These are phyloP conservation scores for Chrysemys picta DNA, from an alignment of 2,113 vertebrate genomes.

Conservation along the genomic window DNA sequence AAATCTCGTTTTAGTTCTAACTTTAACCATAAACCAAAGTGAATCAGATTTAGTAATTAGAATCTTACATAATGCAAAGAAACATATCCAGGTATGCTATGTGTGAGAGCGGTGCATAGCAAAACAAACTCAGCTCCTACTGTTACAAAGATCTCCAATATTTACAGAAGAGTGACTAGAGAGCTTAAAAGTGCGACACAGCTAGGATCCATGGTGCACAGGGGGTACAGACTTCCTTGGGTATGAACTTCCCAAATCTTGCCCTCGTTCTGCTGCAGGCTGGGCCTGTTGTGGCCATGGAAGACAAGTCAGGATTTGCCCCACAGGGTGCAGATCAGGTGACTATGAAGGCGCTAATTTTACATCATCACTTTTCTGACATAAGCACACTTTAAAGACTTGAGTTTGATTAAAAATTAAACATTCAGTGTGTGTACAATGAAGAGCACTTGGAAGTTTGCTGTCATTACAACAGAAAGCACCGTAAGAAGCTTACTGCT, in stretches of 20 bases:
- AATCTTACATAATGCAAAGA: neutral
- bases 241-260: neutral
- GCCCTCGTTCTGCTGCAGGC: neutral
- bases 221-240: neutral
- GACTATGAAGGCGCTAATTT: neutral
- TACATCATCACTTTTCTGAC: neutral
- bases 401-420: neutral
- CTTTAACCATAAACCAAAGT: neutral
- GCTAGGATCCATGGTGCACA: neutral
- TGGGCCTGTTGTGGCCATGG: neutral
- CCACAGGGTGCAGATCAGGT: neutral
- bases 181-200: neutral
- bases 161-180: neutral
- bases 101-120: too few relatives aligned
- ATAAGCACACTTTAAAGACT: neutral
- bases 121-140: neutral
- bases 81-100: neutral
- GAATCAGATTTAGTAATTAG: neutral
- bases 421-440: fast-evolving
- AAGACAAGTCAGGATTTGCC: neutral
- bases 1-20: neutral
- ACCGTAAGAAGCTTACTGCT: fast-evolving
- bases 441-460: neutral
- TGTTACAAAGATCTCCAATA: neutral
- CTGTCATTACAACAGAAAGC: neutral